Percentiles rank a stretch among this genome's conserved stretches.
Conservation (phyloP, 2,888 invertebrate species). For the Dendrolimus houi region DNA sequence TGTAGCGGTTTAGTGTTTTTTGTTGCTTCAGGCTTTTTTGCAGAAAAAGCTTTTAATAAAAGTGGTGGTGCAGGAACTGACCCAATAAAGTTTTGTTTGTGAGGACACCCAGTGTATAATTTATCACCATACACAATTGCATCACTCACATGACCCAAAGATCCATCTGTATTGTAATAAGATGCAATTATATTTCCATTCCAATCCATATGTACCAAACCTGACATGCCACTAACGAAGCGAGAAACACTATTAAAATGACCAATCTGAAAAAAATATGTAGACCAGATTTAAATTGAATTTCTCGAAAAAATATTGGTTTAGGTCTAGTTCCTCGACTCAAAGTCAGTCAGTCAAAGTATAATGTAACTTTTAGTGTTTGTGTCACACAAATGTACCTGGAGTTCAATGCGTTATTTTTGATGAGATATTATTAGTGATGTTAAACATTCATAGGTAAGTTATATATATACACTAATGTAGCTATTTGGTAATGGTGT, state of each 20-base stretch:
- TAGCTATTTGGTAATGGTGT: too few species aligned
- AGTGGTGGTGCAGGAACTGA: constrained; percentile 77
- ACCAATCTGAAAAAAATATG: constrained; percentile 73
- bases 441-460: too few species aligned
- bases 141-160: constrained; percentile 76
- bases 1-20: constrained; percentile 6
- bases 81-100: constrained; percentile 77
- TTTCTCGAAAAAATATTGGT: too few species aligned
- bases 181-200: constrained; percentile 83
- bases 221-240: constrained; percentile 59
- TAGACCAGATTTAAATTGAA: neutral
- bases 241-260: constrained; percentile 71
- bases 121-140: constrained; percentile 79
- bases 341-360: too few species aligned
- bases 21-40: constrained; percentile 1
- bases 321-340: too few species aligned
- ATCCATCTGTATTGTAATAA: constrained; percentile 78
- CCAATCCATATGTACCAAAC: constrained; percentile 81
- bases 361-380: too few species aligned
- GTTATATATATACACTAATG: too few species aligned
- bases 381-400: too few species aligned
- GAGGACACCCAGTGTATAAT: constrained; percentile 82
- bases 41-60: constrained; percentile 50
- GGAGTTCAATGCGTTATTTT: too few species aligned
- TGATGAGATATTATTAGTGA: too few species aligned